Base-by-base conservation (phyloP, 1,140 invertebrate genomes). In the Drosophila paulistorum region DNA sequence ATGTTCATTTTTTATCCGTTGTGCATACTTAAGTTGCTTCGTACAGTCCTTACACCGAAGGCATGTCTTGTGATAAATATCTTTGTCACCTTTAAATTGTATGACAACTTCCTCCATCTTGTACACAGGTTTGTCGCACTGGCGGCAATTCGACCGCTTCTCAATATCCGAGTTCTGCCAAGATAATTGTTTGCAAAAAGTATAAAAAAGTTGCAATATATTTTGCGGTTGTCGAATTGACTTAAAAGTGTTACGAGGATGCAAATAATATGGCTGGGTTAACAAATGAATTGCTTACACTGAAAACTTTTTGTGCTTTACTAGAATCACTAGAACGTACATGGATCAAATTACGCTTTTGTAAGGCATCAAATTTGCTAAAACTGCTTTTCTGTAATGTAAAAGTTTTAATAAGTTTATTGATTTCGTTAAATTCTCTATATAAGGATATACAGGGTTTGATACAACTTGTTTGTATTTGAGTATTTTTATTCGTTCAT, bases 41-140 rank as follows among this genome's bases (percentile, higher is more conserved):
- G 95, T 95, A 92, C 98, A 98, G 91, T 98, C 96, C 54, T 95
- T 94, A 89, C 97, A 98, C 77, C 96, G 94, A 94, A 98, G 98
- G 93, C 97, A 98, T 90, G 96, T 96, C 92, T 97, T 98, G 92
- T 98, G 98, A 95, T 97, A 98, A 58, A 96, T 94, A 30, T 94
- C 93, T 80, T 95, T 95, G 92, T 97, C 97, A 1, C 97, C 97
- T 92, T 97, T 98, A 67, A 79, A 76, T 23, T 76, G 65, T 6
- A 85, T 30, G 13, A 87, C 69, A 35, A 98, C 95, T 85, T 97
- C 95, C 92, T 98, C 97, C 97, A 98, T 98, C 93, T 97, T 97
- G 93, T 98, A 98, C 9, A 98, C 97, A 64, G 96, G 95, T 86
- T 97, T 97, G n/a, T 94, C 93, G 92, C 97, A 98, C 68, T 95